These are phyloP conservation scores for Crotophaga sulcirostris DNA, from an alignment of 2,113 vertebrate genomes.

Conservation along the genomic window DNA sequence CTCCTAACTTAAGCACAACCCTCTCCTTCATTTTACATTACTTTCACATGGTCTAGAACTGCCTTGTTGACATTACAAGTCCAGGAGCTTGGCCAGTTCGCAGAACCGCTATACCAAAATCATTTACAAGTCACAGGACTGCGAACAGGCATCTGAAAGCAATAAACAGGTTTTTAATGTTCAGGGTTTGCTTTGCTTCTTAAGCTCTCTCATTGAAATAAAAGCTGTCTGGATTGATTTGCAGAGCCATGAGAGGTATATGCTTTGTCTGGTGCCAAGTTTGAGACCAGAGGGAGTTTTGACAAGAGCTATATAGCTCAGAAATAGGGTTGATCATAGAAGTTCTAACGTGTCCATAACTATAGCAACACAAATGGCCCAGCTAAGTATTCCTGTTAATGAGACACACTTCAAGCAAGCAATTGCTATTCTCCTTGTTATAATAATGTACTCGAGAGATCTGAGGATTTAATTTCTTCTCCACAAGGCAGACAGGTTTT, in stretches of 20 bases:
- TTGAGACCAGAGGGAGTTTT: slow-evolving; percentile 17
- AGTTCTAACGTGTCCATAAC: slow-evolving; percentile 43
- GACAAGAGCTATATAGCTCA: slow-evolving; percentile 15
- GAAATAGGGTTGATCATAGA: slow-evolving; percentile 20
- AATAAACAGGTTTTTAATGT: slow-evolving; percentile 47
- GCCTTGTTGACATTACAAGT: neutral
- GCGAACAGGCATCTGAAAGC: slow-evolving; percentile 56
- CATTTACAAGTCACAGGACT: slow-evolving; percentile 36
- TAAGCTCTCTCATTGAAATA: slow-evolving; percentile 27
- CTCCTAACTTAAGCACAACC: neutral
- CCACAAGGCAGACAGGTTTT: neutral
- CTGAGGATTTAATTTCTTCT: neutral
- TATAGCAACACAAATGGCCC: slow-evolving; percentile 47
- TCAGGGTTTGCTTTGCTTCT: slow-evolving; percentile 29
- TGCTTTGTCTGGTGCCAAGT: slow-evolving; percentile 22
- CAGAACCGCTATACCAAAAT: neutral
- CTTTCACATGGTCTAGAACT: neutral
- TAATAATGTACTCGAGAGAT: slow-evolving; percentile 20
- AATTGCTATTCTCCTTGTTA: neutral
- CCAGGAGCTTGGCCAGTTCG: slow-evolving; percentile 4
- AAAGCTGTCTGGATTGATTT: slow-evolving; percentile 28
- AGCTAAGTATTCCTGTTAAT: slow-evolving; percentile 46
- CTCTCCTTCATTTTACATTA: neutral
- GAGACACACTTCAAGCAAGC: slow-evolving; percentile 17
- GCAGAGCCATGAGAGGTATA: neutral